Base-by-base conservation (phyloP, 2,888 invertebrate species). In the Atrina japonica region DNA sequence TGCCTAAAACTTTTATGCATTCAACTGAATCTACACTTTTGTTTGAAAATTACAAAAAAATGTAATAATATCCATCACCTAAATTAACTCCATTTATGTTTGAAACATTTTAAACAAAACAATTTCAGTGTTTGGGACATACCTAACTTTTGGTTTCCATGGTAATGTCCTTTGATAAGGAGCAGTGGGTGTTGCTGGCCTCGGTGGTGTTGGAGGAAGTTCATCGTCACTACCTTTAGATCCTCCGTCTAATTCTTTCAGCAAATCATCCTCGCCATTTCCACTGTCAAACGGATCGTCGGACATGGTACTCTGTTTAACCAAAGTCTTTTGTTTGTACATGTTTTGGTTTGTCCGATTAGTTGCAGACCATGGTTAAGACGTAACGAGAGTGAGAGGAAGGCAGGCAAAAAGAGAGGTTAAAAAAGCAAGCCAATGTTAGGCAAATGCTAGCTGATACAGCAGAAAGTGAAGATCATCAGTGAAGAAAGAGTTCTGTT, bases 261-360 rank as follows among this genome's bases (percentile, higher is more conserved):
- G 92, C 3, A 94, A 94, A 83, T 94, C 93, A 78, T 94, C 93
- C 64, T 93, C 92, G 27, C 91, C 84, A n/a, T 80, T 79, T 91
- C 97, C 97, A 63, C 95, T 92, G 80, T 94, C 94, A 86, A 95
- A 94, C 21, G 98, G 92, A 73, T 78, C 77, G 23, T 95, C 94
- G 73, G 95, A 95, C 87, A 96, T 96, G 30, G 98, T 98, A 52
- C 98, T 96, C 92, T 98, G 98, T 90, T 98, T 98, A 92, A 96
- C 96, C 81, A 98, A 93, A 85, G 95, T 87, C 87, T 87, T 81
- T 77, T 76, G 27, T 76, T 70, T 78, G 74, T 40, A 58, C 40
- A 47, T 47, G 53, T n/a, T 50, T 55, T 50, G 53, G 47, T 58
- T 16, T 23, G 25, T 18, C 21, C 52, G 25, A 52, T 23, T 52